Conservation (phyloP, 2,113 vertebrate species). For the Leucosticte australis region DNA sequence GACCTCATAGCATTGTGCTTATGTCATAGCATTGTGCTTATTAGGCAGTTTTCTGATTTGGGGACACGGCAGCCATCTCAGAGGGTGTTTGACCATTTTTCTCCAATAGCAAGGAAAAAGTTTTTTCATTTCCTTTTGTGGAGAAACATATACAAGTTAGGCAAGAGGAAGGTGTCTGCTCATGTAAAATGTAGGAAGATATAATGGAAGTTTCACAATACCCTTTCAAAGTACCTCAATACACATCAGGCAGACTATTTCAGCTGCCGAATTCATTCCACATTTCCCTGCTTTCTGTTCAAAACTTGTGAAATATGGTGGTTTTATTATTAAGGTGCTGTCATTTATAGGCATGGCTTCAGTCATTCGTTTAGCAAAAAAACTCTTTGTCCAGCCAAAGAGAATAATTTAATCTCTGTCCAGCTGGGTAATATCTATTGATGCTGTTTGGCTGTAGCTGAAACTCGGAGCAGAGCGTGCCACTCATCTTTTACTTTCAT, state of each 20-base stretch:
- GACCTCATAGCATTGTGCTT: background rate
- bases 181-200: conserved; percentile 54
- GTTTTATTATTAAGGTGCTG: conserved; percentile 30
- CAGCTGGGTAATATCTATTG: background rate
- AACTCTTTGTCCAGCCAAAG: background rate
- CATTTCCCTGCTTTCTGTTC: conserved; percentile 4
- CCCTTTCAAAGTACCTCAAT: conserved; percentile 36
- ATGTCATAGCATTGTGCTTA: background rate
- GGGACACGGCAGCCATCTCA: background rate
- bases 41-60: background rate
- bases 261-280: conserved; percentile 12
- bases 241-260: conserved; percentile 23
- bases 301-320: conserved; percentile 18
- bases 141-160: background rate
- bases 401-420: conserved; percentile 17
- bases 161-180: conserved; percentile 7
- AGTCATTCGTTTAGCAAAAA: conserved; percentile 6
- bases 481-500: conserved; percentile 10
- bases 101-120: background rate
- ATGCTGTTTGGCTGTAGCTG: background rate
- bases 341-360: conserved; percentile 11
- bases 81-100: background rate
- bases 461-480: background rate
- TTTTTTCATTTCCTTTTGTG: conserved; percentile 13
- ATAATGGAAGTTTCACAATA: conserved; percentile 52